phyloP scores from a whole-genome alignment of 2,797 vertebrate genomes.

The Lepilemur ruficaudatus region DNA sequence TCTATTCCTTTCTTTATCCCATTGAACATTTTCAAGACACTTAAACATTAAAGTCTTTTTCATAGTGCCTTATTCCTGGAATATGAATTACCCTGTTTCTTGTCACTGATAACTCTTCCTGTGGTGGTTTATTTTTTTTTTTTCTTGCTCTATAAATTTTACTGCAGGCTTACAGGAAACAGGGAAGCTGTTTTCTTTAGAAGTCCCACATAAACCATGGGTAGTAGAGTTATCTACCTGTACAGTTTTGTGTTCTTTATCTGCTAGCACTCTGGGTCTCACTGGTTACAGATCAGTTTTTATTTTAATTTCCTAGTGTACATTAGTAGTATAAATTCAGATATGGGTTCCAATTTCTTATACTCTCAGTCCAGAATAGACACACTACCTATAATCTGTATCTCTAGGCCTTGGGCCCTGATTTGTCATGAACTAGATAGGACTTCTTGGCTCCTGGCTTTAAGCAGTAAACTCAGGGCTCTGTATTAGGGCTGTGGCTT shows the following conservation, averaged over 20 bases:
- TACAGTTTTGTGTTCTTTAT: not conserved
- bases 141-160: not conserved
- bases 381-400: not conserved
- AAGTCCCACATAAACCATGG: not conserved
- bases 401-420: not conserved
- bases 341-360: not conserved
- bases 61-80: not conserved
- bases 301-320: not conserved
- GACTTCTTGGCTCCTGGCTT: not conserved
- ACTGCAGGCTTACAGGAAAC: not conserved
- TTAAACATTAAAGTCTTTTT: not conserved
- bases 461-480: not conserved
- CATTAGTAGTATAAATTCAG: not conserved
- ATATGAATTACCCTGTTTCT: not conserved
- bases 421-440: not conserved
- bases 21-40: not conserved
- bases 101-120: not conserved
- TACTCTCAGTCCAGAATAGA: not conserved
- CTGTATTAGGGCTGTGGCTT: not conserved
- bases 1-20: not conserved
- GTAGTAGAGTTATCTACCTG: not conserved
- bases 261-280: not conserved
- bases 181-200: not conserved
- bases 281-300: not conserved
- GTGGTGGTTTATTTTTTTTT: not conserved